A percentile compares a stretch with the other conserved stretches of the same genome.
These are phyloP conservation scores for Bothrops alternatus DNA, from an alignment of 2,797 vertebrate species.

Conservation along the genomic window DNA sequence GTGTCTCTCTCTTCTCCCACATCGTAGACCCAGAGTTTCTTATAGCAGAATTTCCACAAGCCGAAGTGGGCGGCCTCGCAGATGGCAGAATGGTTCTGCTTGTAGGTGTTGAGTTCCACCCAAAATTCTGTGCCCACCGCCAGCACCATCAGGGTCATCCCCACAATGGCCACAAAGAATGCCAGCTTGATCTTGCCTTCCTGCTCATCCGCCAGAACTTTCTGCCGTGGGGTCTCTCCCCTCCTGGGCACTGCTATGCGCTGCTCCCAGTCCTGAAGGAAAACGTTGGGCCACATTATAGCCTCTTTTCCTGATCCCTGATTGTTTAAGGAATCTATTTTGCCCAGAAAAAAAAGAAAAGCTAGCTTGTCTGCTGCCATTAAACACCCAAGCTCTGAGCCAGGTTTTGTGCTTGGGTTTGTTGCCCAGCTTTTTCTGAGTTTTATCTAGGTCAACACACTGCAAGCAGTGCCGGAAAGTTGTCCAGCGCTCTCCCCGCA, in stretches of 20 bases:
- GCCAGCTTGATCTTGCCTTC: slow-evolving; percentile 87
- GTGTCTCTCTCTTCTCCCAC: slow-evolving; percentile 79
- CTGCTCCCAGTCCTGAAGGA: slow-evolving; percentile 80
- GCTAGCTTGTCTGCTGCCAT: neutral
- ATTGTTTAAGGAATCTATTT: neutral
- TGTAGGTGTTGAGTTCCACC: slow-evolving; percentile 85
- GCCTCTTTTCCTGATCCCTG: slow-evolving; percentile 29
- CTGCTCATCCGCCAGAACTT: slow-evolving; percentile 78
- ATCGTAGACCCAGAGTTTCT: slow-evolving; percentile 82
- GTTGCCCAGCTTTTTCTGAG: neutral
- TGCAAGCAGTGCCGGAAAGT: neutral
- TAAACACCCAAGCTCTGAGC: slow-evolving; percentile 61
- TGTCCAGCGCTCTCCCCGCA: neutral
- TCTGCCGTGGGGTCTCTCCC: slow-evolving; percentile 36
- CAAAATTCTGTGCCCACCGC: slow-evolving; percentile 91
- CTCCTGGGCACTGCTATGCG: slow-evolving; percentile 64
- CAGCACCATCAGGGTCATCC: slow-evolving; percentile 83
- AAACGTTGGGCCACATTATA: slow-evolving; percentile 87
- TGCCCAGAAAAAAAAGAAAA: neutral
- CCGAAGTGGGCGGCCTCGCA: slow-evolving; percentile 86
- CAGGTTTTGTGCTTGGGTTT: slow-evolving; percentile 43
- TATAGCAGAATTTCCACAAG: slow-evolving; percentile 87
- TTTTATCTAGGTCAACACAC: slow-evolving; percentile 29
- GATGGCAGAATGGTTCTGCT: slow-evolving; percentile 78
- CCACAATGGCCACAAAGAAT: slow-evolving; percentile 81